Evolutionary conservation across 2,113 vertebrate genomes (phyloP).

Genomic region (Oostethus manadensis): DNA sequence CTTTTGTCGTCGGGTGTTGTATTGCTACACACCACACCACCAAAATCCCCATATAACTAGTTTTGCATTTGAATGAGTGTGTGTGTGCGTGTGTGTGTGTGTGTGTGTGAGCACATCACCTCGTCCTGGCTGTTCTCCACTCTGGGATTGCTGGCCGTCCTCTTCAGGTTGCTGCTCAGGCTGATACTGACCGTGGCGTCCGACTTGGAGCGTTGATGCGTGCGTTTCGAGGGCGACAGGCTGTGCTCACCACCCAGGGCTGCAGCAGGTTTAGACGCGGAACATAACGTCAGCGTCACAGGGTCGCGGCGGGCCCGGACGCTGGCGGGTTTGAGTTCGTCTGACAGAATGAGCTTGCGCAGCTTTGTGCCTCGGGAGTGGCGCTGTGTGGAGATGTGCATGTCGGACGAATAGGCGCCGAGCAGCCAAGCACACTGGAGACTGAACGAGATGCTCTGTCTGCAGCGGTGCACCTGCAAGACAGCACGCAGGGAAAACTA

Average conservation of each 20-base stretch:
- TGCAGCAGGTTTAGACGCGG: background rate
- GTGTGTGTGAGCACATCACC: conserved; percentile 55
- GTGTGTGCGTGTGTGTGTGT: background rate
- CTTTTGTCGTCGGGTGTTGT: background rate
- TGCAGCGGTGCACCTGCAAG: conserved; percentile 84
- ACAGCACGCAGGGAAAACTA: background rate
- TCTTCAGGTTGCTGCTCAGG: conserved; percentile 90
- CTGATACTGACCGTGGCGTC: conserved; percentile 90
- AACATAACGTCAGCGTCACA: conserved; percentile 50
- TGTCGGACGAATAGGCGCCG: conserved; percentile 90
- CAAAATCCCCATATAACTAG: too few species aligned
- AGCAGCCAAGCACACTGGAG: conserved; percentile 89
- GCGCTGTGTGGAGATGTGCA: conserved; percentile 96
- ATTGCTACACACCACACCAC: background rate
- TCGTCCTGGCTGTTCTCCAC: conserved; percentile 90
- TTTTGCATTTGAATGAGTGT: background rate
- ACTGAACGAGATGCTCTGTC: conserved; percentile 91
- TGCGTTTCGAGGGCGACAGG: conserved; percentile 90
- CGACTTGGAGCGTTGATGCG: conserved; percentile 95
- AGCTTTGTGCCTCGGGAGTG: conserved; percentile 92
- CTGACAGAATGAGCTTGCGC: conserved; percentile 87
- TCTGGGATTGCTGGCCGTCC: conserved; percentile 94
- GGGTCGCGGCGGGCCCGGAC: conserved; percentile 71
- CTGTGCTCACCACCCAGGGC: conserved; percentile 69
- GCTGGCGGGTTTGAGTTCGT: conserved; percentile 83